Evolutionary conservation across 2,888 invertebrate genomes (phyloP), one percentile per base, ranked within the genome.

Genomic region (Ochropleura plecta): DNA sequence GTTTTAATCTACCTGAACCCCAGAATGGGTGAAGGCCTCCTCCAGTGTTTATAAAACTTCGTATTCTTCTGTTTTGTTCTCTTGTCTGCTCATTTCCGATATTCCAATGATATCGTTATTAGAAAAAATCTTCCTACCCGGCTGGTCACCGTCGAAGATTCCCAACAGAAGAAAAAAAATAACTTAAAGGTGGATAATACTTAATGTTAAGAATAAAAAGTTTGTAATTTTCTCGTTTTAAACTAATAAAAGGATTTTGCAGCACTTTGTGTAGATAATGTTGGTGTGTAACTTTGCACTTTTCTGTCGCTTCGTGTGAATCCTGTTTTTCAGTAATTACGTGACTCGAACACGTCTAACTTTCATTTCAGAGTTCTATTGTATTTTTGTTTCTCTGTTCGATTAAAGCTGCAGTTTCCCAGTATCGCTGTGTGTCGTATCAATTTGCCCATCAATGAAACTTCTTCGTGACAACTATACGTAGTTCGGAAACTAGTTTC

Each of bases 341-440:
- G 59, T 51, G 65, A 60, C 53, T 51, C 42, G 30, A 74, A 10
- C 42, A 44, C 53, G 51, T 53, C 16, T 53, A 53, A 60, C n/a
- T 53, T 65, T 48, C 10, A 65, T 65, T 75, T 60, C n/a, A 49
- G 53, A 53, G 5, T 80, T 16, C 48, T 12, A 53, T 30, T 46
- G 62, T 30, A 18, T 18, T 63, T 63, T 73, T 60, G 12, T 65
- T 49, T 20, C 48, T 48, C 3, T 53, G 8, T 20, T 70, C 20
- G 20, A 44, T 49, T 72, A 40, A 40, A 65, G 40, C 18, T 74
- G 12, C 18, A 60, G n/a, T 62, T 81, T 62, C 30, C 30, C 49
- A 10, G 12, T 59, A 18, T 48, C 20, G n/a, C 30, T 62, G 44
- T 10, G 16, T 53, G 14, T 57, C 16, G 42, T 42, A 20, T 67